Base-by-base conservation (phyloP, 2,888 invertebrate genomes). In the Bunonema sp. region DNA sequence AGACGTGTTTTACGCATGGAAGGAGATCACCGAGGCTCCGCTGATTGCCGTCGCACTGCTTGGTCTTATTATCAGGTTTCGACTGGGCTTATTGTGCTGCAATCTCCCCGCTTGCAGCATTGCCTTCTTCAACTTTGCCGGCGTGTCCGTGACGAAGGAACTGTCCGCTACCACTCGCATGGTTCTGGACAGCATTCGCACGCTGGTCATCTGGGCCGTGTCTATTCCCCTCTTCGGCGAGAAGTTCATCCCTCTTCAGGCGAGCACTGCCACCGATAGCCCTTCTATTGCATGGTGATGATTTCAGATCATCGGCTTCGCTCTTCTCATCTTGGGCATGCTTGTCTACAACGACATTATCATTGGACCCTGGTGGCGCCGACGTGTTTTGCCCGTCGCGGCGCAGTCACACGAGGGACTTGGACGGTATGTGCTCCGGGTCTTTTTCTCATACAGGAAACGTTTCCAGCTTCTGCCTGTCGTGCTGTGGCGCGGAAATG, bases 71-170 rank as follows among this genome's bases (percentile, higher is more conserved):
- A 34, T 51, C 33, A 57, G 58, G 49, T 68, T 8, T 7, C 32
- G 5, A 18, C 18, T 18, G 7, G 18, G 19, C 28, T 12, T 19
- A 8, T 37, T 15, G 8, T n/a, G 10, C n/a, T 4, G 16, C 15
- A 15, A 15, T 29, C 10, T 4, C 10, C 7, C 12, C 2, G 20
- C 15, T 19, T 62, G 84, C 20, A 85, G 85, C 37, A 87, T 88
- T 52, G 84, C 88, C 0, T 82, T 87, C 72, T 88, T 88, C 75
- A 87, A 85, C 70, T 88, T 83, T 70, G 80, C 84, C 49, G 86
- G 86, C 8, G 79, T 88, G 49, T 82, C 82, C 64, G 82, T 91
- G 3, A 85, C 87, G 0, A 89, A 88, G 72, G 84, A 87, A 70
- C 77, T 87, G 61, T 87, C 84, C 1, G 87, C 89, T 1, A 86